Percentiles rank a stretch among this genome's conserved stretches.
phyloP scores from a whole-genome alignment of 2,888 invertebrate species.

The Apoda limacodes region DNA sequence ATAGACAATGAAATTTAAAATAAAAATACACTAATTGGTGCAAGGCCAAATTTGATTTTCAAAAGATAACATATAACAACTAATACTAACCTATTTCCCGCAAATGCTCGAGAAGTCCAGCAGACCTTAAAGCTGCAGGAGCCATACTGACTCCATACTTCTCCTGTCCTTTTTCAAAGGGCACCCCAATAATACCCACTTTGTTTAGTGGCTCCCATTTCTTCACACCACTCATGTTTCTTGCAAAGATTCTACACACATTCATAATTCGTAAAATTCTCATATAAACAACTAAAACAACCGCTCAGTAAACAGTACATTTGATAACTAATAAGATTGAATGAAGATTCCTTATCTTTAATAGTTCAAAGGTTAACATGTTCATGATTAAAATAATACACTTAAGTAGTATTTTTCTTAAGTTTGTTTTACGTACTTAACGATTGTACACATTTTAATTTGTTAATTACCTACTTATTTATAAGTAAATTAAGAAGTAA shows the following conservation, averaged over 20 bases:
- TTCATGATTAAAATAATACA: too few relatives aligned
- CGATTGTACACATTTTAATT: too few relatives aligned
- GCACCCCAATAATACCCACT: conserved; percentile 84
- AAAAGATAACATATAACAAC: neutral
- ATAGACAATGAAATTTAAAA: too few relatives aligned
- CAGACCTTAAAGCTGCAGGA: conserved; percentile 74
- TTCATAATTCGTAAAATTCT: conserved; percentile 34
- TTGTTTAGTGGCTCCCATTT: conserved; percentile 46
- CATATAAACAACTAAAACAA: neutral
- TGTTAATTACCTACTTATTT: too few relatives aligned
- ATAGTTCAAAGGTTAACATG: too few relatives aligned
- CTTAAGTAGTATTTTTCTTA: too few relatives aligned
- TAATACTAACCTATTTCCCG: conserved; percentile 67
- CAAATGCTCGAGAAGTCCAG: conserved; percentile 73
- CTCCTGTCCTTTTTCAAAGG: conserved; percentile 81
- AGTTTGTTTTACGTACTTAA: too few relatives aligned
- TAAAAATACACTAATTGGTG: too few relatives aligned
- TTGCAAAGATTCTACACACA: conserved; percentile 37
- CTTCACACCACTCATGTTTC: conserved; percentile 41
- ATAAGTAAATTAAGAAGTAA: too few relatives aligned
- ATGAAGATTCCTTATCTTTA: conserved; percentile 1
- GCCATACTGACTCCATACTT: conserved; percentile 79
- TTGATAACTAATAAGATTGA: neutral
- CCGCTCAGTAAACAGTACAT: conserved; percentile 1
- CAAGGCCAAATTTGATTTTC: neutral